Evolutionary conservation across 2,113 vertebrate genomes (phyloP).

Genomic region (Odocoileus hemionus): DNA sequence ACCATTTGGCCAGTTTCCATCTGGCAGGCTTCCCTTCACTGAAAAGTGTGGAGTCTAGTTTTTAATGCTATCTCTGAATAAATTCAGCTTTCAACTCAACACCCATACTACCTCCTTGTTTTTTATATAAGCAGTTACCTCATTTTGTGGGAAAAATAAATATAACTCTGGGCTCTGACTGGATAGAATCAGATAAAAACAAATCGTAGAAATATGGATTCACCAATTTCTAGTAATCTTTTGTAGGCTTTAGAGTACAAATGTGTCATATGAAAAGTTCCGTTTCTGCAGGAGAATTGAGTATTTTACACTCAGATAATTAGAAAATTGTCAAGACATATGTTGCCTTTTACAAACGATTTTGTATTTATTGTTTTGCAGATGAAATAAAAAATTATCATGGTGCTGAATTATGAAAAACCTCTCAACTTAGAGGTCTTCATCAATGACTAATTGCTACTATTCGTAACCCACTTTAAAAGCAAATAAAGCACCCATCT

Average conservation of each 20-base stretch:
- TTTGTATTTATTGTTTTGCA: constrained; percentile 63
- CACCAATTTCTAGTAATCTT: constrained; percentile 54
- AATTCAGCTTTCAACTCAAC: constrained; percentile 45
- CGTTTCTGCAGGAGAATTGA: constrained; percentile 11
- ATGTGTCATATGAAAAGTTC: constrained; percentile 53
- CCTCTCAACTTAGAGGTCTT: constrained; percentile 51
- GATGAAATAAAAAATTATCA: constrained; percentile 64
- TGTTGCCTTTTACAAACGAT: constrained; percentile 43
- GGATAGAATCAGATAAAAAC: constrained; percentile 24
- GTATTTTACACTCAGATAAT: constrained; percentile 54
- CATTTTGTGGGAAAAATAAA: constrained; percentile 10
- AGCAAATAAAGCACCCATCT: constrained; percentile 65
- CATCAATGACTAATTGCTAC: constrained; percentile 69
- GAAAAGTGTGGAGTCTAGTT: constrained; percentile 40
- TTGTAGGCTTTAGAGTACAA: constrained; percentile 35
- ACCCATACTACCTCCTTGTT: background rate
- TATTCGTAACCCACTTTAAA: constrained; percentile 68
- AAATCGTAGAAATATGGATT: constrained; percentile 33
- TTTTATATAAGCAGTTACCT: constrained; percentile 37
- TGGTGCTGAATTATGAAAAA: constrained; percentile 45
- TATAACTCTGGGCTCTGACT: background rate
- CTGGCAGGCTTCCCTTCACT: constrained; percentile 24
- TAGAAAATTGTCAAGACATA: constrained; percentile 65
- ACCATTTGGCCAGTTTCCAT: constrained; percentile 64
- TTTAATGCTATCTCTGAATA: constrained; percentile 54